Evolutionary conservation across 2,888 invertebrate genomes (phyloP).

Genomic region (Drosophila algonquin): DNA sequence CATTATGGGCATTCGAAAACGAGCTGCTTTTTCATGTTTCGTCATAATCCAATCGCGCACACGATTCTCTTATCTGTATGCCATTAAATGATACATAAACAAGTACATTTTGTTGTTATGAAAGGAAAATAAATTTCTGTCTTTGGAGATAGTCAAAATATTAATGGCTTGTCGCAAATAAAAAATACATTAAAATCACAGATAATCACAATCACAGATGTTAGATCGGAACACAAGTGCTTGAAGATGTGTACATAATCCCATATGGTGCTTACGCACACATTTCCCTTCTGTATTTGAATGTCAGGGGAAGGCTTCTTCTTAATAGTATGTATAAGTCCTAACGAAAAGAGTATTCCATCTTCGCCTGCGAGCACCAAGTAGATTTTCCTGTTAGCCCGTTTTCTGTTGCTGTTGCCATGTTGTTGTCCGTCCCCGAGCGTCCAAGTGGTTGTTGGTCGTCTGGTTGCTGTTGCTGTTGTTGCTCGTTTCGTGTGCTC

Average conservation of each 20-base stretch:
- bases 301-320: too few relatives aligned
- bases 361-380: background rate
- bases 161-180: background rate
- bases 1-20: too few relatives aligned
- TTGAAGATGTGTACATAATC: too few relatives aligned
- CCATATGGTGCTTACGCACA: background rate
- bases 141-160: background rate
- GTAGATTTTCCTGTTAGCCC: background rate
- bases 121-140: background rate
- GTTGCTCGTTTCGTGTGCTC: constrained; percentile 53
- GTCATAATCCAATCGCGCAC: background rate
- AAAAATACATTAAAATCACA: too few relatives aligned
- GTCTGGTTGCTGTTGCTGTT: constrained; percentile 16
- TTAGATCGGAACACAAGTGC: too few relatives aligned
- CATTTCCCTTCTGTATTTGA: background rate
- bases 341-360: background rate
- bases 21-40: too few relatives aligned
- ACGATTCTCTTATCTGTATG: background rate
- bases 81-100: background rate
- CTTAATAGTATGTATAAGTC: too few relatives aligned
- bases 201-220: too few relatives aligned
- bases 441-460: constrained; percentile 24
- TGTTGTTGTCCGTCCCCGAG: constrained; percentile 35
- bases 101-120: background rate
- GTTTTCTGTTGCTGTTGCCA: constrained; percentile 26